Percentiles rank a stretch among this genome's conserved stretches.
Evolutionary conservation across 2,797 vertebrate species (phyloP).

Genomic region (Acipenser ruthenus): DNA sequence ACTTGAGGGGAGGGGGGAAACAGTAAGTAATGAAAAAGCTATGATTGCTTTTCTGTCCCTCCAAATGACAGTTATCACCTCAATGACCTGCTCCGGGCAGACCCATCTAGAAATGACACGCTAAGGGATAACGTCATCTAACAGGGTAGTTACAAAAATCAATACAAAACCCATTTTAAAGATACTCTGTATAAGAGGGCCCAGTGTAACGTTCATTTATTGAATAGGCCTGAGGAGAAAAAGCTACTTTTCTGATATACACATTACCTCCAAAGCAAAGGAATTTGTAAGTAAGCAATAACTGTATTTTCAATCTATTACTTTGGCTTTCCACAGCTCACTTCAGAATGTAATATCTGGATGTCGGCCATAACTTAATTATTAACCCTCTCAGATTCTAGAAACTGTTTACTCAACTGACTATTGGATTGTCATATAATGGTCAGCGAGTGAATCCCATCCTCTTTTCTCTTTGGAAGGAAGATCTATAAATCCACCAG

Average conservation of each 20-base stretch:
- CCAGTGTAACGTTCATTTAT: constrained; percentile 69
- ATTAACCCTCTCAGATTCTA: constrained; percentile 43
- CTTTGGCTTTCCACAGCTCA: constrained; percentile 58
- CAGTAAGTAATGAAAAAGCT: constrained; percentile 76
- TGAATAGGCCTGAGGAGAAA: constrained; percentile 67
- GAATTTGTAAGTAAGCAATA: constrained; percentile 71
- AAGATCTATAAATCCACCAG: constrained; percentile 57
- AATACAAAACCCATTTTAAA: constrained; percentile 80
- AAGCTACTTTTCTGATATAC: constrained; percentile 68
- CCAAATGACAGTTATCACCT: constrained; percentile 76
- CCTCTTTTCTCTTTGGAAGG: constrained; percentile 25
- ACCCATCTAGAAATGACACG: constrained; percentile 64
- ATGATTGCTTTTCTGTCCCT: constrained; percentile 77
- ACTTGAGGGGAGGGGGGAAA: constrained; percentile 63
- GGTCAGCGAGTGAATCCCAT: constrained; percentile 48
- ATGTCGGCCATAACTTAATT: constrained; percentile 70
- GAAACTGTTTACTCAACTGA: constrained; percentile 56
- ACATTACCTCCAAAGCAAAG: constrained; percentile 57
- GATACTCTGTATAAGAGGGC: constrained; percentile 64
- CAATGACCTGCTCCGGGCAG: constrained; percentile 71
- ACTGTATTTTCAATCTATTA: constrained; percentile 73
- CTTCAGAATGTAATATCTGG: constrained; percentile 54
- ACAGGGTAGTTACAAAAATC: constrained; percentile 76
- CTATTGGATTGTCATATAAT: constrained; percentile 40
- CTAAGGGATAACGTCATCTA: constrained; percentile 75